phyloP scores from a whole-genome alignment of 1,140 invertebrate species.

The Lycorma delicatula region DNA sequence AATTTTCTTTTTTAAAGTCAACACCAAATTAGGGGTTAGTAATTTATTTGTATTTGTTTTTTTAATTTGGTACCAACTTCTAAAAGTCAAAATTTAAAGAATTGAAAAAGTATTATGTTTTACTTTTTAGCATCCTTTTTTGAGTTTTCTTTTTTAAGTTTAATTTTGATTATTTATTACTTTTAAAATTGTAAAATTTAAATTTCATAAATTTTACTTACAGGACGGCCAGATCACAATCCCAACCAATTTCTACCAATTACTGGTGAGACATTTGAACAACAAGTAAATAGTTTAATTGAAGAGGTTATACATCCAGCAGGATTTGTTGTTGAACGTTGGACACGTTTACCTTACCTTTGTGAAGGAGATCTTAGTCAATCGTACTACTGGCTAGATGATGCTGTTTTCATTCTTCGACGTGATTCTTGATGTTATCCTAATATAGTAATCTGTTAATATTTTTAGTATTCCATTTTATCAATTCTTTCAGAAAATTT shows the following conservation, averaged over 20 bases:
- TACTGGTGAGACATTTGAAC: constrained; percentile 61
- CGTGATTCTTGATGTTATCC: constrained; percentile 15
- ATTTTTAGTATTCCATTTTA: too few relatives aligned
- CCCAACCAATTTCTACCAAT: constrained; percentile 63
- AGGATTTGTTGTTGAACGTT: constrained; percentile 63
- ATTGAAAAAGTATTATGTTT: too few relatives aligned
- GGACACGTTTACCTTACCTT: constrained; percentile 82
- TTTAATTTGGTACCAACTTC: too few relatives aligned
- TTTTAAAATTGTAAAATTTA: not conserved
- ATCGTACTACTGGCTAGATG: constrained; percentile 83
- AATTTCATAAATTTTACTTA: constrained; percentile 20
- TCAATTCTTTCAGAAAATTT: too few relatives aligned
- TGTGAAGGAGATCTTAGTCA: constrained; percentile 91
- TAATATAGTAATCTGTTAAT: too few relatives aligned
- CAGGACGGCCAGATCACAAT: constrained; percentile 54
- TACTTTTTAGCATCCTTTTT: too few relatives aligned
- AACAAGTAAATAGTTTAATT: constrained; percentile 64
- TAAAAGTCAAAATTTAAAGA: too few relatives aligned
- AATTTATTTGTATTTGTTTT: too few relatives aligned
- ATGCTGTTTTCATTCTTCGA: constrained; percentile 62
- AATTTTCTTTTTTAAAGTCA: too few relatives aligned
- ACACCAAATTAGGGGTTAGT: too few relatives aligned
- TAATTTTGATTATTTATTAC: not conserved
- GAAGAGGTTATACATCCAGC: constrained; percentile 57
- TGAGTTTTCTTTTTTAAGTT: not conserved